phyloP scores from a whole-genome alignment of 2,888 invertebrate genomes.

The Lasioglossum oenotherae region DNA sequence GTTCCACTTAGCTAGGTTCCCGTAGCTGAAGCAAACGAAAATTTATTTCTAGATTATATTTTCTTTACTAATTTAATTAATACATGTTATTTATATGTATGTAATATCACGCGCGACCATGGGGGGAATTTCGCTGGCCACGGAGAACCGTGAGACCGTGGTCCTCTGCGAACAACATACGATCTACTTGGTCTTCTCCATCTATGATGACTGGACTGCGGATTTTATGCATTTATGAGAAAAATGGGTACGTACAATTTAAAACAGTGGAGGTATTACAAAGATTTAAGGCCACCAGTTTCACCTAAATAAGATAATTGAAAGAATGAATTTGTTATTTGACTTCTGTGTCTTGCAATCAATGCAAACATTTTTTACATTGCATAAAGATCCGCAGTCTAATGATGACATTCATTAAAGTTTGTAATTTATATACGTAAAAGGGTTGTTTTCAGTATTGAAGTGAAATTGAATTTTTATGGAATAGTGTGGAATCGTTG shows the following conservation, averaged over 20 bases:
- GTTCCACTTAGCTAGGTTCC: neutral
- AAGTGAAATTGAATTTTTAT: neutral
- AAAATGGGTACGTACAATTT: no score
- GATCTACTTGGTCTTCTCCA: neutral
- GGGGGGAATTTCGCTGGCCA: neutral
- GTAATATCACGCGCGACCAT: neutral
- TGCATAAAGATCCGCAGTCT: no score
- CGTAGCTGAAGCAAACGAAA: neutral
- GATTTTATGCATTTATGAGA: no score
- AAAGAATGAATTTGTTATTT: no score
- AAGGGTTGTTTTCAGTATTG: neutral
- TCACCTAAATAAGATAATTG: no score
- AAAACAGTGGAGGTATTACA: no score
- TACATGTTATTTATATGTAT: neutral
- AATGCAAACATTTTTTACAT: no score
- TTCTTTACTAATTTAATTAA: neutral
- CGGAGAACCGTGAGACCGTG: constrained; percentile 5
- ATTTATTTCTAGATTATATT: neutral
- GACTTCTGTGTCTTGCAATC: no score
- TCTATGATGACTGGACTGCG: neutral
- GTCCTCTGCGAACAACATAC: neutral
- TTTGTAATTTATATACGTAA: neutral
- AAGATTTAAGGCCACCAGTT: no score
- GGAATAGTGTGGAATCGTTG: neutral
- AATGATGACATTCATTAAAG: neutral